Base-by-base conservation (phyloP, 2,888 invertebrate genomes). In the Octodonta nipae region DNA sequence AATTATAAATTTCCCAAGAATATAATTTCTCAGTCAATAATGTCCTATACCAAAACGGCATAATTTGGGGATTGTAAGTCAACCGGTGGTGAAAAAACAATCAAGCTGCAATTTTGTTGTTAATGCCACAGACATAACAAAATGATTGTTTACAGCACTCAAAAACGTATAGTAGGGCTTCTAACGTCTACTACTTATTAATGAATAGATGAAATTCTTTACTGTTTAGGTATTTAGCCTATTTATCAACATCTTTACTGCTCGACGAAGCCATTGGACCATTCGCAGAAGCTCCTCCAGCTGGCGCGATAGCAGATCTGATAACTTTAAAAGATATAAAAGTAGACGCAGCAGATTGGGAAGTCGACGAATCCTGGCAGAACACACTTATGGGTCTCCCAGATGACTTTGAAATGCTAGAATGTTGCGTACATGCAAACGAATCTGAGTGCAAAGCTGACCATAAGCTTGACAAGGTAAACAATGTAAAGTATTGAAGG, bases 351-450 rank as follows among this genome's bases (percentile, higher is more conserved):
- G 59, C 64, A 3, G 59, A 61, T 40, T 67, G 66, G 66, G 65
- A 66, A 49, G 35, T 42, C n/a, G 66, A 66, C 36, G 50, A 47
- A 2, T 60, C 56, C 37, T 67, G 66, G 67, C 47, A 52, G 15
- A 65, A 67, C 30, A 59, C 56, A 2, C 31, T 63, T 1, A 40
- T 46, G 2, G 56, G 55, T 14, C 38, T 66, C 20, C 60, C 64
- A 2, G 57, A 61, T 4, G 52, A 58, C 37, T 60, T 59, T 38
- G 44, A 52, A 34, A 41, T 45, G 32, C 37, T 62, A 25, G 46
- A 46, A 17, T 63, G 63, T 37, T 47, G 50, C 2, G 45, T 58
- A 2, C 61, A 63, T 38, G 36, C 43, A 2, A 36, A 37, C 4
- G 32, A 34, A 5, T 43, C 38, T 2, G 52, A 53, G 5, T 62